Conservation (phyloP, 2,797 vertebrate species). For the Sarcoramphus papa region DNA sequence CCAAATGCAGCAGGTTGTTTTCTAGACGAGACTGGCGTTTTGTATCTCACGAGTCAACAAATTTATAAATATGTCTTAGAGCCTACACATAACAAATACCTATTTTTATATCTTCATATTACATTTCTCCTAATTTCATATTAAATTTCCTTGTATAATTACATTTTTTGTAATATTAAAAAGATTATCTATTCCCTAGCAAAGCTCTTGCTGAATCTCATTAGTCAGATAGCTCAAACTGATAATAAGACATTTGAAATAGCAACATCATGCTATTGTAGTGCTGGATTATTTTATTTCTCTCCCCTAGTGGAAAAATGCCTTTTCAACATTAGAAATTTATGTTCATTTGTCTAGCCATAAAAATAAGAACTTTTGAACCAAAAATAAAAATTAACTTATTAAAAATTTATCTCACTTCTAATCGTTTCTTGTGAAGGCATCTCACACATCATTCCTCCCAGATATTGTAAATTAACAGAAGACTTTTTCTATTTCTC, state of each 20-base stretch:
- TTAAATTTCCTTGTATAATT: conserved; percentile 12
- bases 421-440: neutral
- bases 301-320: neutral
- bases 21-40: neutral
- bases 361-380: neutral
- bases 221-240: conserved; percentile 1
- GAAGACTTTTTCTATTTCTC: neutral
- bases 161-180: neutral
- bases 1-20: neutral
- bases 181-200: neutral
- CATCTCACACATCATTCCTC: neutral
- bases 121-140: neutral
- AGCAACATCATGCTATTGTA: neutral
- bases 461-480: neutral
- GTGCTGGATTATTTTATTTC: neutral
- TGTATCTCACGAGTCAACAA: neutral
- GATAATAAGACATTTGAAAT: neutral
- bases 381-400: neutral
- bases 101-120: neutral
- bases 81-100: neutral
- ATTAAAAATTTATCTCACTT: conserved; percentile 12
- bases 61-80: neutral
- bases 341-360: neutral
- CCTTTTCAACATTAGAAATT: neutral
- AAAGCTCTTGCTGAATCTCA: neutral